Evolutionary conservation across 2,113 vertebrate species (phyloP).

Genomic region (Colius striatus): DNA sequence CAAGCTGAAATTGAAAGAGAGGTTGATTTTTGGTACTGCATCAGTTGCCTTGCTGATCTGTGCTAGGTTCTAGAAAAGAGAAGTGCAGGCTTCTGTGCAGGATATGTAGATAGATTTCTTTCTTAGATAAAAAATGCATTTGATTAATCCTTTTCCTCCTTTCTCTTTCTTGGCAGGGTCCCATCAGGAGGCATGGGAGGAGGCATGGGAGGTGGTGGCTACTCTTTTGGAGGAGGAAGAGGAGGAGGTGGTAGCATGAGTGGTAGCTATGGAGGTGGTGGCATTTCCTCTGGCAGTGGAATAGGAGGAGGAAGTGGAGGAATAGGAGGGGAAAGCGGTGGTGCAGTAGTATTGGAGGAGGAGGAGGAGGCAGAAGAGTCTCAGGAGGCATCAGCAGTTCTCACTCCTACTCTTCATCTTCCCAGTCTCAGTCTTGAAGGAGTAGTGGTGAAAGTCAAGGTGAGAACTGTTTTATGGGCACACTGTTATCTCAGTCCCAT

Average conservation of each 20-base stretch:
- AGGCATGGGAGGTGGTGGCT: background rate
- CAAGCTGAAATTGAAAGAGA: background rate
- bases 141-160: background rate
- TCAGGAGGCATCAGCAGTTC: constrained; percentile 52
- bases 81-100: background rate
- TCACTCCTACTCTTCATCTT: constrained; percentile 67
- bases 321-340: background rate
- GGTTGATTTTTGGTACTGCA: background rate
- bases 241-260: background rate
- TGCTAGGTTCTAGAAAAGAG: background rate
- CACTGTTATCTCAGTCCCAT: background rate
- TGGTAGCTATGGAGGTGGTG: background rate
- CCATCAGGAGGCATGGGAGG: constrained; percentile 35
- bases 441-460: constrained; percentile 51
- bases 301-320: background rate
- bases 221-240: too few relatives aligned
- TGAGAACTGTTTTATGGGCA: background rate
- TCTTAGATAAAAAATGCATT: background rate
- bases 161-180: constrained; percentile 52
- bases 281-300: background rate
- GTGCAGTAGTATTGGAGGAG: background rate
- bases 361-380: constrained; percentile 43
- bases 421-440: constrained; percentile 61
- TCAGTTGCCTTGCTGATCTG: background rate
- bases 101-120: background rate